Percentiles rank a stretch among this genome's conserved stretches.
These are phyloP conservation scores for Epistrophella euchroma DNA, from an alignment of 2,888 invertebrate genomes.

Conservation along the genomic window DNA sequence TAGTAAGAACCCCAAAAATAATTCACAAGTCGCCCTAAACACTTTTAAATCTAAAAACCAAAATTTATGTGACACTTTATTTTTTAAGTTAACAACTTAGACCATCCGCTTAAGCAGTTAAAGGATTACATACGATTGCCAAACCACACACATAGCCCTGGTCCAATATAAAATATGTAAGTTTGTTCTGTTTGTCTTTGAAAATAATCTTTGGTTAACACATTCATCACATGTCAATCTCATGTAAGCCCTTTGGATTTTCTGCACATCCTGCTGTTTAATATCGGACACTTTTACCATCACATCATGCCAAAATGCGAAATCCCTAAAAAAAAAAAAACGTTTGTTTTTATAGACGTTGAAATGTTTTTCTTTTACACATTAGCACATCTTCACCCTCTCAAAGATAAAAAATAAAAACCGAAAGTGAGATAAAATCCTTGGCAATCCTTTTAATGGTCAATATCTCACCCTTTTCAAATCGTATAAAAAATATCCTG, in stretches of 20 bases:
- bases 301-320: conserved; percentile 9
- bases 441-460: conserved; percentile 73
- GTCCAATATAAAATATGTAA: not conserved
- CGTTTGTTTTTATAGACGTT: conserved; percentile 49
- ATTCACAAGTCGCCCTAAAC: not conserved
- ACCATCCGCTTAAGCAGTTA: conserved; percentile 61
- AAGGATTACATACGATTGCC: conserved; percentile 54
- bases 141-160: not conserved
- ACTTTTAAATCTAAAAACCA: not conserved
- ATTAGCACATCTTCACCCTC: conserved; percentile 28
- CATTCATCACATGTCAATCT: conserved; percentile 73
- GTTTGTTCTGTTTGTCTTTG: conserved; percentile 20
- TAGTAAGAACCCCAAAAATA: not conserved
- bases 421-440: conserved; percentile 64
- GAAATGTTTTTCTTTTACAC: conserved; percentile 11
- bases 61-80: conserved; percentile 2
- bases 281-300: conserved; percentile 50
- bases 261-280: conserved; percentile 70
- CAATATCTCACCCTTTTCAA: conserved; percentile 62
- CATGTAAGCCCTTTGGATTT: conserved; percentile 42
- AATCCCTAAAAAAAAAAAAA: conserved; percentile 41
- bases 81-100: conserved; percentile 30
- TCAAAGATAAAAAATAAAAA: conserved; percentile 14
- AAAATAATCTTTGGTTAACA: conserved; percentile 48
- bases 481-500: conserved; percentile 82